These are phyloP conservation scores for Diorhabda carinulata DNA, from an alignment of 1,140 invertebrate species.

Conservation along the genomic window DNA sequence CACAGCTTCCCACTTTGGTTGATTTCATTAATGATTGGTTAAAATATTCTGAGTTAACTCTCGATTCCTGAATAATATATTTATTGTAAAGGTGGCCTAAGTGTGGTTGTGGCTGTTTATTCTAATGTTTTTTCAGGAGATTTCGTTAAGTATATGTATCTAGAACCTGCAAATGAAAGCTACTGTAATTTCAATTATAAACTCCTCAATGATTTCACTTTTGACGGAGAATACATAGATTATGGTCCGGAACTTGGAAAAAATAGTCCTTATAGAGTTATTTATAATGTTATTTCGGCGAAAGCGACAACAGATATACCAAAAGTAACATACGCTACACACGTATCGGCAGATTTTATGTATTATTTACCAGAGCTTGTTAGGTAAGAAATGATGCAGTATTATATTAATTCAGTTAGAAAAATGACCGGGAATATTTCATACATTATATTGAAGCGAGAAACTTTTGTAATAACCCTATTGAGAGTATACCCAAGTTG, in stretches of 20 bases:
- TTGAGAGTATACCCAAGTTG: too few relatives aligned
- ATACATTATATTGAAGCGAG: too few relatives aligned
- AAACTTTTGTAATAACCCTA: too few relatives aligned
- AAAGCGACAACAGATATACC: slow-evolving; percentile 33
- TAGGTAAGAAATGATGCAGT: slow-evolving; percentile 37
- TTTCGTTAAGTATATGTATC: not conserved
- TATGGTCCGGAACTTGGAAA: slow-evolving; percentile 56
- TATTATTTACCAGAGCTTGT: slow-evolving; percentile 67
- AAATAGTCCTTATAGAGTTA: slow-evolving; percentile 58
- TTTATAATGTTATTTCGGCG: slow-evolving; percentile 60
- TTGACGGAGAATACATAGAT: slow-evolving; percentile 47
- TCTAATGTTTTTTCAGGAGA: not conserved
- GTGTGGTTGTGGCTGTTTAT: not conserved
- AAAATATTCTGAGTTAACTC: too few relatives aligned
- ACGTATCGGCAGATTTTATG: slow-evolving; percentile 70
- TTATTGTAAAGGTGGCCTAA: too few relatives aligned
- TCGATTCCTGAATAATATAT: too few relatives aligned
- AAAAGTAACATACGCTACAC: slow-evolving; percentile 65
- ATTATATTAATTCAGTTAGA: too few relatives aligned
- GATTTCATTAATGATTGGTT: too few relatives aligned
- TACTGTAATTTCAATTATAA: slow-evolving; percentile 63
- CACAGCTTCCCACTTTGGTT: too few relatives aligned
- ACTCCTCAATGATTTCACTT: slow-evolving; percentile 55
- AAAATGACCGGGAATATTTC: too few relatives aligned
- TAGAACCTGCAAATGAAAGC: slow-evolving; percentile 47